Evolutionary conservation across 30 jellyfish, hydroid and myxozoan genomes (phyloP).

Genomic region (Pseudorhiza aurosa): DNA sequence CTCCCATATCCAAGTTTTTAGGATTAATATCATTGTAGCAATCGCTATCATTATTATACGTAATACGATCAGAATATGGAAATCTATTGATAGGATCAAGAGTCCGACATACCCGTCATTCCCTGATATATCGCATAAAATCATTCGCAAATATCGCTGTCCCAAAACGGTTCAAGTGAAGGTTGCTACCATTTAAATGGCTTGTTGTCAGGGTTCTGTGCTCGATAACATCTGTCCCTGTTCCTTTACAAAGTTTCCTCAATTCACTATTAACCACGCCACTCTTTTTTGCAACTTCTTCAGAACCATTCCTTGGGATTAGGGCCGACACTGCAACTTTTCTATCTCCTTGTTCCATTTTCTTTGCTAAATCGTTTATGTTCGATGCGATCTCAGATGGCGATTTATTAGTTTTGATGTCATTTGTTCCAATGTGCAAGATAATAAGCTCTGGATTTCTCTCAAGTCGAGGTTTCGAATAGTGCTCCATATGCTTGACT

Average conservation of each 20-base stretch:
- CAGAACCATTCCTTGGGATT: slow-evolving; percentile 11
- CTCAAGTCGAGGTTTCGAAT: slow-evolving; percentile 38
- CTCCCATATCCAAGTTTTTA: slow-evolving; percentile 33
- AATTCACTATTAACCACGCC: slow-evolving; percentile 17
- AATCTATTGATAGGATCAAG: slow-evolving; percentile 29
- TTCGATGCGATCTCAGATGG: slow-evolving; percentile 10
- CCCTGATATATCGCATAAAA: slow-evolving; percentile 24
- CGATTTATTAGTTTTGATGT: slow-evolving; percentile 32
- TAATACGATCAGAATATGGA: slow-evolving; percentile 25
- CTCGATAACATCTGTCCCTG: slow-evolving; percentile 23
- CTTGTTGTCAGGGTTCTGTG: slow-evolving; percentile 27
- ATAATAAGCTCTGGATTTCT: slow-evolving; percentile 35
- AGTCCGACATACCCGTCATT: slow-evolving; percentile 44
- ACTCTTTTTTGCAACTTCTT: slow-evolving; percentile 18
- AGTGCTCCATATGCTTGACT: slow-evolving; percentile 35
- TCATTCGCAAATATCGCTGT: slow-evolving; percentile 45
- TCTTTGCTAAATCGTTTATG: slow-evolving; percentile 25
- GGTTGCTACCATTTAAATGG: slow-evolving; percentile 66
- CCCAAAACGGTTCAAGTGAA: slow-evolving; percentile 53
- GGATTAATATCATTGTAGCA: slow-evolving; percentile 19
- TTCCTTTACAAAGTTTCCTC: slow-evolving; percentile 34
- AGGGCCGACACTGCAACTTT: slow-evolving; percentile 24
- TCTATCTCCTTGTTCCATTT: slow-evolving; percentile 23
- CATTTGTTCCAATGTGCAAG: slow-evolving; percentile 41
- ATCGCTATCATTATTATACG: slow-evolving; percentile 3